Conservation (phyloP, 2,113 vertebrate genomes). For the Heterotis niloticus region DNA sequence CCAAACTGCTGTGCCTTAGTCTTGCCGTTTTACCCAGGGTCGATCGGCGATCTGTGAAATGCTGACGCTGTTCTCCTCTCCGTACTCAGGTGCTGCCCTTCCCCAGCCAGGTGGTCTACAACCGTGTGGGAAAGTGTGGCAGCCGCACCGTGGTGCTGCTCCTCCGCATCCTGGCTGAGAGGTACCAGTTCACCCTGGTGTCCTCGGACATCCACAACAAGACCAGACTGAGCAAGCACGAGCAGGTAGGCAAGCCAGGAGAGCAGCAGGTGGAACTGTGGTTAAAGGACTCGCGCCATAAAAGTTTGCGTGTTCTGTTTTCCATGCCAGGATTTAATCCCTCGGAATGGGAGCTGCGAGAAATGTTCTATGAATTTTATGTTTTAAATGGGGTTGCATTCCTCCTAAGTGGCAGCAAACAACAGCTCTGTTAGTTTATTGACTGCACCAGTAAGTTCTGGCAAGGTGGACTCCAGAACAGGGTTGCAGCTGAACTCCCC, state of each 20-base stretch:
- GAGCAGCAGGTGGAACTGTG: background rate
- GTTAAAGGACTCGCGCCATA: no score
- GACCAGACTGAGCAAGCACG: constrained; percentile 90
- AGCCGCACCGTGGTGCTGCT: constrained; percentile 94
- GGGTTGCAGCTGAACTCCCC: no score
- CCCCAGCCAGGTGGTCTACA: constrained; percentile 97
- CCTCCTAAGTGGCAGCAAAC: background rate
- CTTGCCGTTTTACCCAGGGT: no score
- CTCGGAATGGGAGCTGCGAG: no score
- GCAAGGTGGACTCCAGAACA: no score
- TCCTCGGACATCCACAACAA: constrained; percentile 98
- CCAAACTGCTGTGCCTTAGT: no score
- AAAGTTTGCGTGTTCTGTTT: no score
- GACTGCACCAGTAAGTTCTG: background rate
- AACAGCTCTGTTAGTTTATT: background rate
- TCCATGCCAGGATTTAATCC: no score
- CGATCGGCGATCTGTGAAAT: background rate
- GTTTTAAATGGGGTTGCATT: background rate
- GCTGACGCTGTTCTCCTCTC: background rate
- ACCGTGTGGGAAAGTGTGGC: constrained; percentile 96
- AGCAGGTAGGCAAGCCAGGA: constrained; percentile 71
- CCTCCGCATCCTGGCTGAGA: constrained; percentile 86
- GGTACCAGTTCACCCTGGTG: constrained; percentile 87
- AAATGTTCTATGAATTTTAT: no score
- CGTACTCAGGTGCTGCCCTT: constrained; percentile 81